A percentile compares a stretch with the other conserved stretches of the same genome.
phyloP scores from a whole-genome alignment of 1,140 invertebrate species.

The Bombus turneri region DNA sequence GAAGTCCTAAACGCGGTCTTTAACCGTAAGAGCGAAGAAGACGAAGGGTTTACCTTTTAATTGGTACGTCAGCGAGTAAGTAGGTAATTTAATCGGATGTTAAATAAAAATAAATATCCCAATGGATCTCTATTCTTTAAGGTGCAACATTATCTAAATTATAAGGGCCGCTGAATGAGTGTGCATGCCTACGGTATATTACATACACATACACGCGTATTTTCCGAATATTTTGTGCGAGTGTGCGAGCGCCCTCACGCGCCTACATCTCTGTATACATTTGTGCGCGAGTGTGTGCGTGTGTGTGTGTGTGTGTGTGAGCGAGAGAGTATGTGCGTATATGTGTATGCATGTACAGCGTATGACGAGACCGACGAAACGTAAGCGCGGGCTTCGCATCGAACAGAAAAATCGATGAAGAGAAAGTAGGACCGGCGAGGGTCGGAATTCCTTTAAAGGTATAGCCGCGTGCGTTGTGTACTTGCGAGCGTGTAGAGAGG shows the following conservation, averaged over 20 bases:
- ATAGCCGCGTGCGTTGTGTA: not conserved
- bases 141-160: slow-evolving; percentile 75
- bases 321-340: fast-evolving
- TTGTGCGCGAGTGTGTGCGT: not conserved
- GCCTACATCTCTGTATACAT: slow-evolving; percentile 3
- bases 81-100: slow-evolving; percentile 76
- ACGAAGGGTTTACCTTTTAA: slow-evolving; percentile 53
- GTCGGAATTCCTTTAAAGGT: slow-evolving; percentile 33
- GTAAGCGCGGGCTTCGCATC: slow-evolving; percentile 13
- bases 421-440: slow-evolving; percentile 13
- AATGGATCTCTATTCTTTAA: slow-evolving; percentile 75
- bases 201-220: slow-evolving; percentile 52
- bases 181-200: slow-evolving; percentile 62
- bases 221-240: slow-evolving; percentile 52
- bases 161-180: slow-evolving; percentile 52
- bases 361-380: not conserved
- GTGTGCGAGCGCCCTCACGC: not conserved
- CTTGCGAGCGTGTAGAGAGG: not conserved
- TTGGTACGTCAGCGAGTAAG: slow-evolving; percentile 60
- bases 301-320: no score
- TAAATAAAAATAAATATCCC: slow-evolving; percentile 69
- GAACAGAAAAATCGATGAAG: slow-evolving; percentile 53
- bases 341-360: not conserved
- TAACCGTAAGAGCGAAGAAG: slow-evolving; percentile 51
- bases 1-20: slow-evolving; percentile 67